These are phyloP conservation scores for Bombus vancouverensis DNA, from an alignment of 1,140 invertebrate species.

Conservation along the genomic window DNA sequence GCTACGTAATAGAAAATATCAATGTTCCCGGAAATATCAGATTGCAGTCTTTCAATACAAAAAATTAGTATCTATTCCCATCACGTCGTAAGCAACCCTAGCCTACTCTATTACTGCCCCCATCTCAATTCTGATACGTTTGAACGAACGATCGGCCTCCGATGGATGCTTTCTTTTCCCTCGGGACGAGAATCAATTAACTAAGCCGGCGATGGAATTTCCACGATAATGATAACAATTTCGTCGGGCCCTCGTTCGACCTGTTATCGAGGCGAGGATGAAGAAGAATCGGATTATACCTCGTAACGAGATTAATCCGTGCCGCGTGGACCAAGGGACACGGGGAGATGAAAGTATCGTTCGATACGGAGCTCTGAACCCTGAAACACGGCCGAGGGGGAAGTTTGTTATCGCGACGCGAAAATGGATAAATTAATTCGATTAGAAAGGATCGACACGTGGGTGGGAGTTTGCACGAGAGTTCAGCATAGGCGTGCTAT, in stretches of 20 bases:
- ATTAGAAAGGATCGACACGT: slow-evolving; percentile 3
- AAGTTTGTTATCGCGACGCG: slow-evolving; percentile 30
- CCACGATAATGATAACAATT: slow-evolving; percentile 62
- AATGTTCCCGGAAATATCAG: slow-evolving; percentile 1
- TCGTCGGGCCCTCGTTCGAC: not conserved
- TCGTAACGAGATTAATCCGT: slow-evolving; percentile 61
- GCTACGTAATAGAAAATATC: not conserved
- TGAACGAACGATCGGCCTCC: slow-evolving; percentile 4
- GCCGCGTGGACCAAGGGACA: slow-evolving; percentile 1
- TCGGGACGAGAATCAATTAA: slow-evolving; percentile 55
- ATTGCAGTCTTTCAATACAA: slow-evolving; percentile 33
- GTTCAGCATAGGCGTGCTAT: not conserved
- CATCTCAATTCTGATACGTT: not conserved
- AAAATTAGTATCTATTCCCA: slow-evolving; percentile 28
- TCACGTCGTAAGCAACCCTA: slow-evolving; percentile 22
- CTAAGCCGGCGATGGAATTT: slow-evolving; percentile 52
- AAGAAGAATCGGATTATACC: slow-evolving; percentile 59
- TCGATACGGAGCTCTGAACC: not conserved
- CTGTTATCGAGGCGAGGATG: slow-evolving; percentile 29
- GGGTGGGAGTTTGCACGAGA: not conserved
- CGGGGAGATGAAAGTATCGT: slow-evolving; percentile 11
- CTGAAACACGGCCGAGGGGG: not conserved
- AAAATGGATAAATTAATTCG: slow-evolving; percentile 37
- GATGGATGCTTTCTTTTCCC: not conserved
- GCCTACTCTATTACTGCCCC: slow-evolving; percentile 13